phyloP scores from a whole-genome alignment of 2,888 invertebrate genomes.

The Caenorhabditis angaria region DNA sequence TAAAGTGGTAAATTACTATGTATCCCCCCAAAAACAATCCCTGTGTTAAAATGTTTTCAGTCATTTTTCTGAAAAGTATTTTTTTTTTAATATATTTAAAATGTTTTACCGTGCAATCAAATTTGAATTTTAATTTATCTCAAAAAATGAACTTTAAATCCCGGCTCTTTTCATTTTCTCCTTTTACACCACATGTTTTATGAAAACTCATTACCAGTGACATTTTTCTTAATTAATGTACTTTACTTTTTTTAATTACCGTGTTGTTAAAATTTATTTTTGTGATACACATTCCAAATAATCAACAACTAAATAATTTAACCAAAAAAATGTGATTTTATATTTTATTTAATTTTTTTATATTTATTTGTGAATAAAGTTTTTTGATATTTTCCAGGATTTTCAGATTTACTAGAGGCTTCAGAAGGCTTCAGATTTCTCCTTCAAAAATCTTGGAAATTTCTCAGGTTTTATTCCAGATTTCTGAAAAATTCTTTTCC shows the following conservation, averaged over 20 bases:
- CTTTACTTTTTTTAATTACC: not conserved
- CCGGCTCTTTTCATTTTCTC: not conserved
- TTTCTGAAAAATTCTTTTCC: too few species aligned
- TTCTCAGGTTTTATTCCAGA: too few species aligned
- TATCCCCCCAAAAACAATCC: too few species aligned
- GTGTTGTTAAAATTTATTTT: not conserved
- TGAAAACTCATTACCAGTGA: not conserved
- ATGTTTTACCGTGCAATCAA: slow-evolving; percentile 5
- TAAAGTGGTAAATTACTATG: too few species aligned
- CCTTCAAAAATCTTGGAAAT: too few species aligned
- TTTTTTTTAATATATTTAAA: not conserved
- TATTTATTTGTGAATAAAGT: too few species aligned
- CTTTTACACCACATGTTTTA: not conserved
- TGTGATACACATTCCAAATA: slow-evolving; percentile 1
- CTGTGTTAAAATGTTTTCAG: not conserved
- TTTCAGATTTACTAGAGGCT: too few species aligned
- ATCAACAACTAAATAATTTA: not conserved
- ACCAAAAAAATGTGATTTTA: too few species aligned
- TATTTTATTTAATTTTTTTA: too few species aligned
- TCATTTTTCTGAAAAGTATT: slow-evolving; percentile 1
- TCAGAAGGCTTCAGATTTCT: too few species aligned
- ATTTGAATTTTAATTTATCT: not conserved
- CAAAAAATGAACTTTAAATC: slow-evolving; percentile 1
- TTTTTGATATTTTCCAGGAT: too few species aligned
- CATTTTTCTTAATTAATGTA: not conserved